Base-by-base conservation (phyloP, 2,797 vertebrate species). In the Loris lydekkerianus region DNA sequence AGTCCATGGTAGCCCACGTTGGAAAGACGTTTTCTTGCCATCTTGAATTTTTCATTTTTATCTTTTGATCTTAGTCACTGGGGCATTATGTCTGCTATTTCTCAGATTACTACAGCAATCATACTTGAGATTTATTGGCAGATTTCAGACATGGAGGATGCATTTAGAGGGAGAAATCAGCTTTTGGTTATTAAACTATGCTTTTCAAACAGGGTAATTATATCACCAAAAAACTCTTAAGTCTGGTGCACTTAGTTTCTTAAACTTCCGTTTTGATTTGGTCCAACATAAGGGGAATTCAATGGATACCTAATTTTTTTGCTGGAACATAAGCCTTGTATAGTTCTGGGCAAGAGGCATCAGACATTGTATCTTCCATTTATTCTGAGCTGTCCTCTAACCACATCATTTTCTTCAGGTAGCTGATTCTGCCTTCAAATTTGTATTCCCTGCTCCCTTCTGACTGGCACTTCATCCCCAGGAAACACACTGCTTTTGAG, bases 71-170 rank as follows among this genome's bases (percentile, higher is more conserved):
- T 86, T 75, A 37, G n/a, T 77, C 2, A 1, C 31, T 31, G 43
- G 67, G 25, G 40, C 34, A 2, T 91, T 93, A 60, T 95, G 78
- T 75, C 86, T 70, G 73, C 61, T 81, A 17, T 69, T 95, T 93
- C 61, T 97, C 18, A n/a, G 77, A 58, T 93, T 87, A 83, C 40
- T 75, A 53, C 76, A 46, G 70, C 29, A 18, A 2, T 40, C 60
- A 15, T 17, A 70, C 34, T 56, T 81, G 85, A 97, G 46, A 56
- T 58, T 96, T 91, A 70, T 93, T 97, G 95, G 95, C 95, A 63
- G 87, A n/a, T 82, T 93, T 43, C 37, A 88, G 97, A 80, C 87
- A 18, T 63, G 61, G 70, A 95, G 70, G 80, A 94, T 93, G 87
- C 69, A 11, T 58, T 78, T 53, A 72, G 86, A 82, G 56, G n/a